These are phyloP conservation scores for Paraplagusia blochii DNA, from an alignment of 2,113 vertebrate genomes.

Conservation along the genomic window DNA sequence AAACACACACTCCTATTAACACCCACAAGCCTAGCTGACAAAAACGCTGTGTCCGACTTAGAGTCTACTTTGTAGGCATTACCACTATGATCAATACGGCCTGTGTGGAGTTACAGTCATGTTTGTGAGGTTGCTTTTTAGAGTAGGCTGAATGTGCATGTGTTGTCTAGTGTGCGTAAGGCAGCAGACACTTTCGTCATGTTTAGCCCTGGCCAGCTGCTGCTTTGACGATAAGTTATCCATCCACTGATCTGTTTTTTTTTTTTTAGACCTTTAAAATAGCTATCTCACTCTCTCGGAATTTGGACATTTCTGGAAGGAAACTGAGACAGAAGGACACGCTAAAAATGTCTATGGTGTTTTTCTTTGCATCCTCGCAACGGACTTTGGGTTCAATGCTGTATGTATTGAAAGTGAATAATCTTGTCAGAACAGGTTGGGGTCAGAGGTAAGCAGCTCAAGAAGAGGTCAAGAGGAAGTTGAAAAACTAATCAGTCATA, in stretches of 20 bases:
- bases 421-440: background rate
- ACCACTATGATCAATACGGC: constrained; percentile 40
- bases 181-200: constrained; percentile 38
- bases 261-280: constrained; percentile 41
- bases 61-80: constrained; percentile 48
- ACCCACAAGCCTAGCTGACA: constrained; percentile 25
- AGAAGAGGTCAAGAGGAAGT: background rate
- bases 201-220: constrained; percentile 62
- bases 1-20: constrained; percentile 24
- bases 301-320: background rate
- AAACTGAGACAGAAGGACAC: background rate
- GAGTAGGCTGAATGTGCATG: constrained; percentile 38
- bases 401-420: constrained; percentile 4
- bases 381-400: background rate
- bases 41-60: constrained; percentile 34
- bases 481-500: background rate
- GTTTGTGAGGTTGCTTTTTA: constrained; percentile 53
- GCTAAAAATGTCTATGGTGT: constrained; percentile 1
- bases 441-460: background rate
- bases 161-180: constrained; percentile 11
- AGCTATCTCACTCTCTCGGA: constrained; percentile 14
- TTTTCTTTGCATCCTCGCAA: background rate
- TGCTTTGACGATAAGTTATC: constrained; percentile 56
- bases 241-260: constrained; percentile 22
- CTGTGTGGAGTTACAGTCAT: constrained; percentile 41